Percentiles rank a stretch among this genome's conserved stretches.
These are phyloP conservation scores for Corythoichthys intestinalis DNA, from an alignment of 2,113 vertebrate genomes.

Conservation along the genomic window DNA sequence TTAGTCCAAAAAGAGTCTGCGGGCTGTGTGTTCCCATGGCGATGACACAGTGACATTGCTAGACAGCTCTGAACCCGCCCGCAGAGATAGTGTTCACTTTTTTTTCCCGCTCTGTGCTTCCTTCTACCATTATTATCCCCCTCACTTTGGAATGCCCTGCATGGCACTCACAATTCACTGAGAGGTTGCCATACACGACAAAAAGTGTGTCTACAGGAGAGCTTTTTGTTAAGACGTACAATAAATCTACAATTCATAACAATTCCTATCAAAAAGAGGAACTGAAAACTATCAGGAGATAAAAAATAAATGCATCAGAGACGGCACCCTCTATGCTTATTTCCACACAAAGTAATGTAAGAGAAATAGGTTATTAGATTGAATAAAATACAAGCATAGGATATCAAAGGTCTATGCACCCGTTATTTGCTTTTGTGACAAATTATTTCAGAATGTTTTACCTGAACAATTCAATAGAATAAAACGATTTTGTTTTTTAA, in stretches of 20 bases:
- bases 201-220: not conserved
- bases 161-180: slow-evolving; percentile 34
- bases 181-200: not conserved
- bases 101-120: slow-evolving; percentile 34
- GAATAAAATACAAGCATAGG: too few relatives aligned
- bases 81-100: slow-evolving; percentile 51
- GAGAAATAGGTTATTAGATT: too few relatives aligned
- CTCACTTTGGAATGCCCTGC: slow-evolving; percentile 22
- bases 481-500: too few relatives aligned
- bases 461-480: too few relatives aligned
- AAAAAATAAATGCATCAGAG: too few relatives aligned
- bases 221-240: not conserved
- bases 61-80: slow-evolving; percentile 55
- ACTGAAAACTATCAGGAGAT: not conserved
- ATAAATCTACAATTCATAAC: not conserved
- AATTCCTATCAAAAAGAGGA: not conserved
- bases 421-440: too few relatives aligned
- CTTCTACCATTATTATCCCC: slow-evolving; percentile 26
- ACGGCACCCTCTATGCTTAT: too few relatives aligned
- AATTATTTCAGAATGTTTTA: too few relatives aligned
- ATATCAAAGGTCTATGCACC: too few relatives aligned
- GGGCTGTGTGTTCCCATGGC: slow-evolving; percentile 59
- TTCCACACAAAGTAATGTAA: too few relatives aligned
- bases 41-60: slow-evolving; percentile 76
- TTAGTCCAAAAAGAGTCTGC: slow-evolving; percentile 66